Conservation (phyloP, 2,888 invertebrate genomes). For the Dolichopus griseipennis region DNA sequence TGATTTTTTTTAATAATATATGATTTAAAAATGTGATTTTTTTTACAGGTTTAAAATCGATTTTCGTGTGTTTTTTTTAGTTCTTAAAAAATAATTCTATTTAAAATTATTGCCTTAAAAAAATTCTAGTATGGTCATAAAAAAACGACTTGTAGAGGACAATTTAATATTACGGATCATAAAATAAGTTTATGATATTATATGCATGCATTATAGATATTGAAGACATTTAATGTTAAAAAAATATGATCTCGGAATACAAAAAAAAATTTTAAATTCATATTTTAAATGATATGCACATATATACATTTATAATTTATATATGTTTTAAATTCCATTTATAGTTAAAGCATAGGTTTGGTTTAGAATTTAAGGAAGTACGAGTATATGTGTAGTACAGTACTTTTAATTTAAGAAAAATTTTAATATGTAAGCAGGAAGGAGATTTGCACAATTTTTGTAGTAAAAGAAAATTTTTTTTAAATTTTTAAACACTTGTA, state of each 20-base stretch:
- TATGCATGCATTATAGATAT: not conserved
- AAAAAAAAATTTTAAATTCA: too few species aligned
- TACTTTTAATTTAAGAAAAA: not conserved
- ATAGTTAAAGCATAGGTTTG: not conserved
- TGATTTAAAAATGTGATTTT: not conserved
- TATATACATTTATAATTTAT: not conserved
- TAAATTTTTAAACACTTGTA: too few species aligned
- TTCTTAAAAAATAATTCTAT: too few species aligned
- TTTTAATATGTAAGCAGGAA: not conserved
- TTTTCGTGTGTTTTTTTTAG: not conserved
- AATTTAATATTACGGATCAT: conserved; percentile 35
- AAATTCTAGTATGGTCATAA: not conserved
- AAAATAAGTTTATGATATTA: conserved; percentile 26
- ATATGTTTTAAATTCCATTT: not conserved
- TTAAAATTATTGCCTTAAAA: not conserved
- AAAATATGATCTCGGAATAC: too few species aligned
- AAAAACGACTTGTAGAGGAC: conserved; percentile 18
- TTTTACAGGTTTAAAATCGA: not conserved
- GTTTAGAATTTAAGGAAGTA: not conserved
- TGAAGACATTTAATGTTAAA: too few species aligned
- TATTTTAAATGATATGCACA: not conserved
- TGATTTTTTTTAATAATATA: too few species aligned
- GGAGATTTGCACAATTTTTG: not conserved
- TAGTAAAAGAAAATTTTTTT: too few species aligned
- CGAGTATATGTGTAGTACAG: not conserved